Evolutionary conservation across 2,888 invertebrate species (phyloP), one percentile per base, ranked within the genome.

Genomic region (Melanargia galathea): DNA sequence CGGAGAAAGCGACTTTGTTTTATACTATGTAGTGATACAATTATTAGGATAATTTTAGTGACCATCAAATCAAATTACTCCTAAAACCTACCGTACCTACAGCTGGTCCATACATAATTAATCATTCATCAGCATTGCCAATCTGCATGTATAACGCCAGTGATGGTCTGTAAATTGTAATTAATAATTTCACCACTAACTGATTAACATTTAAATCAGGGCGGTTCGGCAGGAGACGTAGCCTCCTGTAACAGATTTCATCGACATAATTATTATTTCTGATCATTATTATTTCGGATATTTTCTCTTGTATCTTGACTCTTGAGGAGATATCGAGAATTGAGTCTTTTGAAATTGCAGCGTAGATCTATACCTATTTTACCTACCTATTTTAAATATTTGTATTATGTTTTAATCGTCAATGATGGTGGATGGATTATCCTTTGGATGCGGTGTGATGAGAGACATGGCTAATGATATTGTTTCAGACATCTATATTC

Each of bases 171-270:
- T n/a, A 78, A 80, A 78, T 69, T 75, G 86, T 84, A 85, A 90
- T 90, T 91, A 90, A 90, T 91, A 90, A 91, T 91, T 90, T 90
- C 88, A 83, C 84, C 89, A 87, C 90, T 84, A 77, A 75, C 78
- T 83, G 80, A 89, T 90, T 88, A 89, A 87, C 87, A 86, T 88
- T 90, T 87, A 87, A 85, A 88, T 84, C 56, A 49, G 38, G 35
- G 43, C 22, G n/a, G 7, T n/a, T 54, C 26, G 16, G n/a, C 46
- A 46, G 11, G 22, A 16, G 33, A 35, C 11, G 16, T 16, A 43
- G 43, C 2, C 8, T 43, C 0, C 18, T 18, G 20, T 26, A 2
- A 22, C 22, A n/a, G 20, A 18, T 22, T n/a, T 38, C 20, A 59
- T 38, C n/a, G 16, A 16, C 35, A 11, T 35, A 35, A 11, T 4